Base-by-base conservation (phyloP, 2,113 vertebrate species). In the Potamarius usumacintae region DNA sequence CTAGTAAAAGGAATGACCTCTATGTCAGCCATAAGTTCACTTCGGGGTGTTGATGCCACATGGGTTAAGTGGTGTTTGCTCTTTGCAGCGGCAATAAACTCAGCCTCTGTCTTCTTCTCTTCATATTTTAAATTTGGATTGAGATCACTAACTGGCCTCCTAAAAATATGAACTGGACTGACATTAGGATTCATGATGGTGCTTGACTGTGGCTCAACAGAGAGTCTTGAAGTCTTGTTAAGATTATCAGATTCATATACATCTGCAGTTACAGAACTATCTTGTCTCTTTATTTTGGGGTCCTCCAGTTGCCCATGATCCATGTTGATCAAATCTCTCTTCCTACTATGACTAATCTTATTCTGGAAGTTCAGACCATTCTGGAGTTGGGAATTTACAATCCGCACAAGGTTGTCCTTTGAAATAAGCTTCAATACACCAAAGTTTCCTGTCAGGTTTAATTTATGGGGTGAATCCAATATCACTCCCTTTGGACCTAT, bases 301-400 rank as follows among this genome's bases (percentile, higher is more conserved):
- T 92, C 87, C 88, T 94, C 94, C 12, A 85, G 91, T 89, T 93
- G 93, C 83, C 90, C 87, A 50, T 91, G 94, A 92, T 94, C 93
- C 90, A 94, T 94, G 90, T 95, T 92, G 91, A 95, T 95, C 92
- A 95, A 92, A 92, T 95, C 95, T 84, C 94, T 93, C 91, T 96
- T 96, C 85, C 94, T 93, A 91, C 94, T 95, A 82, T 94, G 91
- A 84, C 92, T 94, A 87, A 91, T 93, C 92, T 95, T 94, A 89
- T 91, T 93, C 1, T 91, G 92, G 85, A 94, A 93, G 91, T 85
- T 93, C 63, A 94, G 81, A 83, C 92, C 90, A 7, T 85, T 94
- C 83, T 94, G 93, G 90, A 95, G 94, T 90, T 95, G 94, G 85
- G 95, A 95, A 92, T 96, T 95, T 77, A 95, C 93, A 50, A 96